These are phyloP conservation scores for Melanotus villosus DNA, from an alignment of 2,888 invertebrate genomes.

Conservation along the genomic window DNA sequence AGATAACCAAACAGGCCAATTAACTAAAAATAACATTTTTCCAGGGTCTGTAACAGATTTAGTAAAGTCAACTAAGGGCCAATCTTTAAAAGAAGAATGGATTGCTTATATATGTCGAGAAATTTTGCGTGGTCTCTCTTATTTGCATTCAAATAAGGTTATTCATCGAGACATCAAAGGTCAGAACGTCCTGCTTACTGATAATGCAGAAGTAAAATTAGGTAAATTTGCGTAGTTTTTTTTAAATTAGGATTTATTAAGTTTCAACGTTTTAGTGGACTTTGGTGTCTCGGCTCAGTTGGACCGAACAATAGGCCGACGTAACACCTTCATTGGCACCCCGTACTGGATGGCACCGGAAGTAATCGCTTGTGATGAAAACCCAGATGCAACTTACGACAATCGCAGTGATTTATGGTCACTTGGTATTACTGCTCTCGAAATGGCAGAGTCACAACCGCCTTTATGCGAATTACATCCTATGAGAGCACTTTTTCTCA, in stretches of 20 bases:
- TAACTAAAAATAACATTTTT: slow-evolving; percentile 47
- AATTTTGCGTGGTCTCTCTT: slow-evolving; percentile 94
- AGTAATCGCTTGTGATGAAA: slow-evolving; percentile 99
- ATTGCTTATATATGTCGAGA: slow-evolving; percentile 99
- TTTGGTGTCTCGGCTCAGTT: slow-evolving; percentile 99
- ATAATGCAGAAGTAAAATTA: slow-evolving; percentile 99
- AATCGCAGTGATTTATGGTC: slow-evolving; percentile 95
- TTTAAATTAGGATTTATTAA: background rate
- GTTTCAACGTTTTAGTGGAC: slow-evolving; percentile 80
- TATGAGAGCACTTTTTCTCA: slow-evolving; percentile 98
- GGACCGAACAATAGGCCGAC: slow-evolving; percentile 97
- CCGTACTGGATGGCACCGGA: slow-evolving; percentile 99
- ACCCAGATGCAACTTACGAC: slow-evolving; percentile 99
- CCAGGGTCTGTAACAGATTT: slow-evolving; percentile 96
- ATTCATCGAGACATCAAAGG: slow-evolving; percentile 99
- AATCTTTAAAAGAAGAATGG: slow-evolving; percentile 99
- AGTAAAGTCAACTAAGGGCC: slow-evolving; percentile 99
- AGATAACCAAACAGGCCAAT: no score
- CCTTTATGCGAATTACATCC: slow-evolving; percentile 99
- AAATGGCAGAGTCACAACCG: slow-evolving; percentile 99
- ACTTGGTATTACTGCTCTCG: slow-evolving; percentile 96
- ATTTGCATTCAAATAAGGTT: slow-evolving; percentile 98
- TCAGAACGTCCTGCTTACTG: slow-evolving; percentile 98
- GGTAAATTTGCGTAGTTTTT: slow-evolving; percentile 70
- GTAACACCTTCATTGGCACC: slow-evolving; percentile 99